Percentiles rank a stretch among this genome's conserved stretches.
These are phyloP conservation scores for Diplodus puntazzo DNA, from an alignment of 2,797 vertebrate genomes.

Conservation along the genomic window DNA sequence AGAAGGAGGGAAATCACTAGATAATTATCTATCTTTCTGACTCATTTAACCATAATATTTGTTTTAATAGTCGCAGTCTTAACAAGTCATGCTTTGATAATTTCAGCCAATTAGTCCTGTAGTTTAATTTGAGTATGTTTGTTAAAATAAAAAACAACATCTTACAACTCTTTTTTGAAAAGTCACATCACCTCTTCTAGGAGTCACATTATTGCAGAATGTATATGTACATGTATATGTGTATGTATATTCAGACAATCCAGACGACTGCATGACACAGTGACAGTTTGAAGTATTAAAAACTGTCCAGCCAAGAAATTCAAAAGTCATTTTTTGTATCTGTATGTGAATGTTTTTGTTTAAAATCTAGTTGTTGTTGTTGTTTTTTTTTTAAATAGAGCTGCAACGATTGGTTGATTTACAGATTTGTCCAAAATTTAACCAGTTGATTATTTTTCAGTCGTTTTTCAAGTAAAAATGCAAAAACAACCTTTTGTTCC, in stretches of 20 bases:
- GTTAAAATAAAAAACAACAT: not conserved
- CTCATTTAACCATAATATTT: no score
- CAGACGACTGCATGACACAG: not conserved
- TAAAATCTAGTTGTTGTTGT: not conserved
- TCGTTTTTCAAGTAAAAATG: not conserved
- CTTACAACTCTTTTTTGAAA: not conserved
- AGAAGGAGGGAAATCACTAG: not conserved
- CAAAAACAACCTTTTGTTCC: no score
- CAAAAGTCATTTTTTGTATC: not conserved
- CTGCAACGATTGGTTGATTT: no score
- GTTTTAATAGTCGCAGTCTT: no score
- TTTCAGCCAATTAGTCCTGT: not conserved
- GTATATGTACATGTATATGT: no score
- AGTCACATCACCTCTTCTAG: not conserved
- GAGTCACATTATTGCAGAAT: not conserved
- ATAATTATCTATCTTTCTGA: not conserved
- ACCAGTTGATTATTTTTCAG: not conserved
- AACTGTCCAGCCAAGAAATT: not conserved
- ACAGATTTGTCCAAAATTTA: not conserved
- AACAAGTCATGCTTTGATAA: not conserved
- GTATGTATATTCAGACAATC: not conserved
- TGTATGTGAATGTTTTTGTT: not conserved
- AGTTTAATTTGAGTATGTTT: not conserved
- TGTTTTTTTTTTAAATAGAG: no score
- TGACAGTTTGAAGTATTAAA: not conserved